phyloP scores from a whole-genome alignment of 2,797 vertebrate genomes.

The Cephalopachus bancanus region DNA sequence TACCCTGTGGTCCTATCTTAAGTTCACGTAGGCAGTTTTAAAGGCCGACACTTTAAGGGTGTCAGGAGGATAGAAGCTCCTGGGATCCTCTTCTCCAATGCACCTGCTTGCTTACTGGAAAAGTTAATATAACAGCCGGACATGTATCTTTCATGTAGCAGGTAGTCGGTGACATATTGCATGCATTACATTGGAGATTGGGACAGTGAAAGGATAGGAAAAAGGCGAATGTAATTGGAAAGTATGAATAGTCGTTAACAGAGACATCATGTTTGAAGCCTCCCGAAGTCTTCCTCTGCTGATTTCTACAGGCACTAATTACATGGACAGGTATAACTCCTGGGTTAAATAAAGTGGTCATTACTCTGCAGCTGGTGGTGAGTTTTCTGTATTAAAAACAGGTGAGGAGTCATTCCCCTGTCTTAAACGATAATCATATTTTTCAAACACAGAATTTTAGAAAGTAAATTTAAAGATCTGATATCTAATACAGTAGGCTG shows the following conservation, averaged over 20 bases:
- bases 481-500: not conserved
- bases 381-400: not conserved
- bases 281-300: not conserved
- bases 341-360: not conserved
- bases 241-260: not conserved
- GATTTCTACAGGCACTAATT: not conserved
- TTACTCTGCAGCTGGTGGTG: not conserved
- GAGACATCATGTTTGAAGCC: not conserved
- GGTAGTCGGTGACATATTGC: not conserved
- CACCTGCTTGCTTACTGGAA: not conserved
- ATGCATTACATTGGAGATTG: not conserved
- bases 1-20: too few species aligned
- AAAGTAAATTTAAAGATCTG: not conserved
- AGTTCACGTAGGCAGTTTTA: too few species aligned
- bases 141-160: not conserved
- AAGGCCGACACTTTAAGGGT: not conserved
- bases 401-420: not conserved
- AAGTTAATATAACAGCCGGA: not conserved
- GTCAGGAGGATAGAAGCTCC: not conserved
- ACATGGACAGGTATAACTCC: not conserved
- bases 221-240: not conserved
- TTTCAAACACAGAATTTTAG: not conserved
- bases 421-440: not conserved
- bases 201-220: not conserved
- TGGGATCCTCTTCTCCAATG: not conserved